phyloP scores from a whole-genome alignment of 2,797 vertebrate genomes.

The Cossypha caffra region DNA sequence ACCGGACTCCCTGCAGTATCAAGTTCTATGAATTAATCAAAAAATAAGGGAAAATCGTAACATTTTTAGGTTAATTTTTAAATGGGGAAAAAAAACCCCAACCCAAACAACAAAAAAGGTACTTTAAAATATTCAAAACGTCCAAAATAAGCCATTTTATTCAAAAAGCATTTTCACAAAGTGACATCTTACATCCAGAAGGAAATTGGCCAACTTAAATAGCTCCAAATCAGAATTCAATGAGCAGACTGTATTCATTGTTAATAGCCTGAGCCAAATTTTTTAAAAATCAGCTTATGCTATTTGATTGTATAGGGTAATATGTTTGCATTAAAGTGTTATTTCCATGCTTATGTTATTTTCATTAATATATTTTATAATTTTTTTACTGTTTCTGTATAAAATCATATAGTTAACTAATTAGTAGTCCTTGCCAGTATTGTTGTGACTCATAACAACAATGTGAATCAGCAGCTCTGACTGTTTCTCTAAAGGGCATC shows the following conservation, averaged over 20 bases:
- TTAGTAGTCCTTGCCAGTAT: not conserved
- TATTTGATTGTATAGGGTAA: not conserved
- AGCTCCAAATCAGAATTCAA: not conserved
- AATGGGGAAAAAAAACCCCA: not conserved
- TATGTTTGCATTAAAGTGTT: not conserved
- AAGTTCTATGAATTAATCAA: not conserved
- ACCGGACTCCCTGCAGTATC: not conserved
- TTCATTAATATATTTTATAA: not conserved
- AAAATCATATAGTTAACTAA: slow-evolving; percentile 10
- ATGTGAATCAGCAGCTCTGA: slow-evolving; percentile 42
- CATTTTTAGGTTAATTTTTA: not conserved
- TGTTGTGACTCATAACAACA: slow-evolving; percentile 29
- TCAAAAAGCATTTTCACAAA: not conserved
- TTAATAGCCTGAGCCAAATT: rapidly evolving
- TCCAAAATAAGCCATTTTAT: not conserved
- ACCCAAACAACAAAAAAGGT: not conserved
- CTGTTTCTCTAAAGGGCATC: slow-evolving; percentile 8
- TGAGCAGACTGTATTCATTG: not conserved
- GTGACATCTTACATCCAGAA: not conserved
- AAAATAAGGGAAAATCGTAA: not conserved
- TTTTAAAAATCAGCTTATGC: not conserved
- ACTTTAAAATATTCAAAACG: not conserved
- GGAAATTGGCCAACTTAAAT: not conserved
- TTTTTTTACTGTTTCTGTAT: not conserved
- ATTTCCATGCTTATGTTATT: not conserved